Conservation (phyloP, 2,113 vertebrate genomes). For the Nycticebus coucang region DNA sequence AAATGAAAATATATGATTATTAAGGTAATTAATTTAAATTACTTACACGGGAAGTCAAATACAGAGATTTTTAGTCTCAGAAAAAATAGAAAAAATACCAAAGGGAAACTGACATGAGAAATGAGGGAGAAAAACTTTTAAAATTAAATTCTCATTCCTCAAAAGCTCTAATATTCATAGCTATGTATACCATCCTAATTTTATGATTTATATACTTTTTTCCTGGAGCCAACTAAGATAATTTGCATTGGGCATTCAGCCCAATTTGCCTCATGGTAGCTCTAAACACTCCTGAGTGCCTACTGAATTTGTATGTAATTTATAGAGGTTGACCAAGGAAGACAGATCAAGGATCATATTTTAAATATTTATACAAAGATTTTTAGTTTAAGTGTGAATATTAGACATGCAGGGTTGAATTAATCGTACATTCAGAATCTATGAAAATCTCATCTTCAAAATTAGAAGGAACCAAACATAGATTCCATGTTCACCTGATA, state of each 20-base stretch:
- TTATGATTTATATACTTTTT: background rate
- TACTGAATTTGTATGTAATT: background rate
- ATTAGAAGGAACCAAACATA: background rate
- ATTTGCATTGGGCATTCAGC: background rate
- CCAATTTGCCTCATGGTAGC: background rate
- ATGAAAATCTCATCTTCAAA: background rate
- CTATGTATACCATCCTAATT: background rate
- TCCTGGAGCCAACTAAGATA: background rate
- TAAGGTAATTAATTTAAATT: background rate
- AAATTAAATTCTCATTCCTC: background rate
- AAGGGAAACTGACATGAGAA: background rate
- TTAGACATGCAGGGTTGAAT: background rate
- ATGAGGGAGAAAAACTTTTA: background rate
- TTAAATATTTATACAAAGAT: background rate
- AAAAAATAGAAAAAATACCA: background rate
- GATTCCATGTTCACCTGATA: background rate
- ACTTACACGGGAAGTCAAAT: background rate
- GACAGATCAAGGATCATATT: background rate
- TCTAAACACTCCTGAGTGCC: background rate
- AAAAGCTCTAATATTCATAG: background rate
- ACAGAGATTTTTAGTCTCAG: background rate
- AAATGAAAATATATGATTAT: background rate
- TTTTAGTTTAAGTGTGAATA: background rate
- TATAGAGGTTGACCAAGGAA: background rate
- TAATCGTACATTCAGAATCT: background rate